These are phyloP conservation scores for Hypomecis punctinalis DNA, from an alignment of 2,888 invertebrate genomes.

Conservation along the genomic window DNA sequence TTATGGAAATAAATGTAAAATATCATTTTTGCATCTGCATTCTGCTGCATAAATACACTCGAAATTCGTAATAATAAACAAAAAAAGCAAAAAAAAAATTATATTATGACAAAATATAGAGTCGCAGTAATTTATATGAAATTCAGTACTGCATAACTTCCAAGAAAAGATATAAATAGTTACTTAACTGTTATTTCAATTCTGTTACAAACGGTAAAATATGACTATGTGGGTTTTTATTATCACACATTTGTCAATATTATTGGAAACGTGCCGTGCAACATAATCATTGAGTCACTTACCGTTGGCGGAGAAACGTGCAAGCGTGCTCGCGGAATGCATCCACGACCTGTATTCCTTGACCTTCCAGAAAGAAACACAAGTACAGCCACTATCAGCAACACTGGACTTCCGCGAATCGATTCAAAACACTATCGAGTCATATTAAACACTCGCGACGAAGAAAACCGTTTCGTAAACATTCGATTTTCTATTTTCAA, in stretches of 20 bases:
- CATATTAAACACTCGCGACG: conserved; percentile 27
- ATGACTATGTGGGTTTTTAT: conserved; percentile 19
- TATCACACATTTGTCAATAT: conserved; percentile 29
- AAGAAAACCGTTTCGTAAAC: conserved; percentile 56
- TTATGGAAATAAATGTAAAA: too few relatives aligned
- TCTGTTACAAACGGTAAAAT: conserved; percentile 21
- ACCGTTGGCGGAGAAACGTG: conserved; percentile 49
- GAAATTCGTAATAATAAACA: too few relatives aligned
- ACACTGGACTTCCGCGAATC: conserved; percentile 54
- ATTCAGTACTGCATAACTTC: neutral
- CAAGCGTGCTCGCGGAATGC: conserved; percentile 46
- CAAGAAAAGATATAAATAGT: conserved; percentile 3
- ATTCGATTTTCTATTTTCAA: conserved; percentile 55
- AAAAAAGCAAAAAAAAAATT: too few relatives aligned
- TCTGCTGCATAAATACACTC: too few relatives aligned
- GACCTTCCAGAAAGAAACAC: conserved; percentile 65
- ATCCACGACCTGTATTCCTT: conserved; percentile 56
- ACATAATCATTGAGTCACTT: conserved; percentile 46
- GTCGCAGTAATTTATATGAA: neutral
- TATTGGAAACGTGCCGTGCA: conserved; percentile 42
- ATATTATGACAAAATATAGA: too few relatives aligned
- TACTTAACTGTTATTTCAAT: conserved; percentile 10
- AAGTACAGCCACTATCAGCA: conserved; percentile 51
- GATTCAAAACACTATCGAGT: neutral
- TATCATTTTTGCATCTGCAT: too few relatives aligned